A percentile compares a stretch with the other conserved stretches of the same genome.
Conservation (phyloP, 1,140 invertebrate species). For the Zaprionus lachaisei region DNA sequence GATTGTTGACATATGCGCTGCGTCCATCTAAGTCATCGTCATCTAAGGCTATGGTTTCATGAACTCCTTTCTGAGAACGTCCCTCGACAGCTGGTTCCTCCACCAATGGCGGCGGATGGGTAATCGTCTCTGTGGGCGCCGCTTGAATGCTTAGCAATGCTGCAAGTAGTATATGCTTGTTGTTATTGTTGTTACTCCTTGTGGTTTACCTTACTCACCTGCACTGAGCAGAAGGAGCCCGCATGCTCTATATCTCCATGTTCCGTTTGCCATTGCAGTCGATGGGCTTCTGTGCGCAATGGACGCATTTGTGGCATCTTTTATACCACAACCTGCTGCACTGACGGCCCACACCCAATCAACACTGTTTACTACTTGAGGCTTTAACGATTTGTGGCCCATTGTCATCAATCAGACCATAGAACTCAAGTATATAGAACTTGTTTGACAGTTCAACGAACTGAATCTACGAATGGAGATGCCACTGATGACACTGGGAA, state of each 20-base stretch:
- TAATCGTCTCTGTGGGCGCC: constrained; percentile 36
- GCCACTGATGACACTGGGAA: background rate
- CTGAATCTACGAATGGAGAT: constrained; percentile 29
- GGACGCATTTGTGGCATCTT: constrained; percentile 46
- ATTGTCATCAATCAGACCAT: constrained; percentile 56
- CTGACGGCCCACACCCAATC: constrained; percentile 57
- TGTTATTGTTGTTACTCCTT: background rate
- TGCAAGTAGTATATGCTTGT: background rate
- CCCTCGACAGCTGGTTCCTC: constrained; percentile 32
- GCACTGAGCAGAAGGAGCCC: constrained; percentile 43
- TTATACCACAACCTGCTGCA: constrained; percentile 61
- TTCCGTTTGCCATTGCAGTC: constrained; percentile 62
- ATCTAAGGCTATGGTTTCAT: constrained; percentile 42
- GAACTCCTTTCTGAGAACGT: constrained; percentile 40
- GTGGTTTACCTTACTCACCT: constrained; percentile 35
- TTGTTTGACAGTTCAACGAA: constrained; percentile 69
- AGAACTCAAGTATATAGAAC: constrained; percentile 49
- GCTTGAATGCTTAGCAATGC: constrained; percentile 24
- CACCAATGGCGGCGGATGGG: constrained; percentile 22
- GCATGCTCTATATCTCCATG: constrained; percentile 2
- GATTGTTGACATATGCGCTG: constrained; percentile 79
- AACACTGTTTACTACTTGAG: constrained; percentile 50
- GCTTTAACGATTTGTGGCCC: constrained; percentile 48
- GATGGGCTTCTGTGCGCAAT: constrained; percentile 50
- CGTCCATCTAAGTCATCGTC: constrained; percentile 71